Percentiles rank a stretch among this genome's conserved stretches.
Evolutionary conservation across 1,140 invertebrate species (phyloP).

Genomic region (Drosophila paulistorum): DNA sequence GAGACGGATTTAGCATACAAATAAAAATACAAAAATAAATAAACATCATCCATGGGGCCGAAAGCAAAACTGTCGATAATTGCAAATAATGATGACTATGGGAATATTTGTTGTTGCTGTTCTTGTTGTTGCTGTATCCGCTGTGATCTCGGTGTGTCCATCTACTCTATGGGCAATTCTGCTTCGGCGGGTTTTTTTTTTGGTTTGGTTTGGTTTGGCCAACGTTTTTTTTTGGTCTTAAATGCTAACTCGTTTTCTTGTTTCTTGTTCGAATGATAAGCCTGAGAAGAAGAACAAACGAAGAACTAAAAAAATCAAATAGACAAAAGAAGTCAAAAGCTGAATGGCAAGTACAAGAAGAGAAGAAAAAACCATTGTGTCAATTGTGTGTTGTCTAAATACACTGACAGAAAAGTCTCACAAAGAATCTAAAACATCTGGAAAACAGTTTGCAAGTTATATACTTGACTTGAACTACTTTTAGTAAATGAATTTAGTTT

Average conservation of each 20-base stretch:
- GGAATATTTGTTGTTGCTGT: slow-evolving; percentile 57
- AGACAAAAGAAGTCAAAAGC: slow-evolving; percentile 64
- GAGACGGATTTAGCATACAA: slow-evolving; percentile 60
- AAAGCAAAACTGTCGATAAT: slow-evolving; percentile 76
- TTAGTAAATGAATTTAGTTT: no score
- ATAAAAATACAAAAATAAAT: slow-evolving; percentile 41
- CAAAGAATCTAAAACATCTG: no score
- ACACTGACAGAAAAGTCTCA: not conserved
- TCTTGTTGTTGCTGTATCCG: slow-evolving; percentile 46
- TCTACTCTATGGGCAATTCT: slow-evolving; percentile 23
- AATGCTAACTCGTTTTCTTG: slow-evolving; percentile 76
- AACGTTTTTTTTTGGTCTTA: slow-evolving; percentile 73
- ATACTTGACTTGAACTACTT: no score
- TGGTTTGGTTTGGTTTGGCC: slow-evolving; percentile 26
- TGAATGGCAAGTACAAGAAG: slow-evolving; percentile 38
- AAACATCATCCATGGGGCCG: slow-evolving; percentile 47
- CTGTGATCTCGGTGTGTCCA: slow-evolving; percentile 42
- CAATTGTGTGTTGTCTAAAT: not conserved
- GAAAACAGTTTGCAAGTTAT: no score
- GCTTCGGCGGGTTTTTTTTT: slow-evolving; percentile 20
- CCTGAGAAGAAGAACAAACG: slow-evolving; percentile 58
- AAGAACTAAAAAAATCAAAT: slow-evolving; percentile 24
- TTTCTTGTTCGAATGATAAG: slow-evolving; percentile 65
- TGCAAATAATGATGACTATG: slow-evolving; percentile 77
- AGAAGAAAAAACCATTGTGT: slow-evolving; percentile 10